Percentiles rank a stretch among this genome's conserved stretches.
phyloP scores from a whole-genome alignment of 2,113 vertebrate species.

The Rafetus swinhoei region DNA sequence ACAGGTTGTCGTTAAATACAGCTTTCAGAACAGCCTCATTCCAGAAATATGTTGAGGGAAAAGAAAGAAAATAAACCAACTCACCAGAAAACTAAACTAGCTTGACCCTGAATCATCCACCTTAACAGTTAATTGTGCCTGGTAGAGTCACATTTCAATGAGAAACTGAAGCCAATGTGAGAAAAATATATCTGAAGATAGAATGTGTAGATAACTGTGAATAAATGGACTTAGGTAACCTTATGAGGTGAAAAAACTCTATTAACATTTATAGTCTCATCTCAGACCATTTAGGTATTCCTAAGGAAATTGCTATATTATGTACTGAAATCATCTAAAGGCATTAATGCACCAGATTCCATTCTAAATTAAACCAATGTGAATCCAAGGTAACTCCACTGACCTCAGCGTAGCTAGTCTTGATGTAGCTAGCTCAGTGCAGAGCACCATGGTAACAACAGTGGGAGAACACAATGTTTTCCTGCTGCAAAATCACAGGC shows the following conservation, averaged over 20 bases:
- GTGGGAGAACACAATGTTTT: not conserved
- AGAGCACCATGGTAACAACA: not conserved
- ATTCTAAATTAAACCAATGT: accelerated
- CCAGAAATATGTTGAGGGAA: not conserved
- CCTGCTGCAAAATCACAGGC: not conserved
- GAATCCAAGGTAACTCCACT: not conserved
- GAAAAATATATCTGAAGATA: not conserved
- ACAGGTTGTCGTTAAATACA: not conserved
- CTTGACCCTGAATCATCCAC: not conserved
- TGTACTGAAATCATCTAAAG: not conserved
- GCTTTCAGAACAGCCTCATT: not conserved
- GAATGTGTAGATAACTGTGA: not conserved
- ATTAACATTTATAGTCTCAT: not conserved
- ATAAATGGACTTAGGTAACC: not conserved
- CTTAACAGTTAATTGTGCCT: not conserved
- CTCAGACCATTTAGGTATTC: not conserved
- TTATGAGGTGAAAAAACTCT: not conserved
- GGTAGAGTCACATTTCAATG: not conserved
- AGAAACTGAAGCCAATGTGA: not conserved
- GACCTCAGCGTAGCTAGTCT: not conserved
- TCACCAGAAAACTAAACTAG: not conserved
- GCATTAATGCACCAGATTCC: not conserved
- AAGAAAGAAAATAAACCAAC: not conserved
- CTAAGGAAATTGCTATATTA: not conserved
- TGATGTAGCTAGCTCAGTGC: not conserved